Evolutionary conservation across 30 jellyfish, hydroid and myxozoan genomes (phyloP).

Genomic region (Pseudorhiza aurosa): DNA sequence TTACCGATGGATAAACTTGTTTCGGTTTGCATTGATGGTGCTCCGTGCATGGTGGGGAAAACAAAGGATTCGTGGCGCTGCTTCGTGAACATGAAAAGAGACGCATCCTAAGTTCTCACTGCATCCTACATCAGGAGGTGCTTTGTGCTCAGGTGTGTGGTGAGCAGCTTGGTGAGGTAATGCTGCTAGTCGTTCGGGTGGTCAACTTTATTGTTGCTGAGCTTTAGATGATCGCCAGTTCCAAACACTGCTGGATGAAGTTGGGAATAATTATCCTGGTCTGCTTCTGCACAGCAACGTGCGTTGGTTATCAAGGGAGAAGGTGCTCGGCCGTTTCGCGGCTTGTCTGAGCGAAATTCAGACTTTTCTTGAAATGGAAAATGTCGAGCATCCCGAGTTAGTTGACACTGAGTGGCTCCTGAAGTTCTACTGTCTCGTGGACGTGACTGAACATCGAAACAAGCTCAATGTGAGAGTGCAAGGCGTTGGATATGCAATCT

Average conservation of each 20-base stretch:
- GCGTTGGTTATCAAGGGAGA: not conserved
- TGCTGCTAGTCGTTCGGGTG: not conserved
- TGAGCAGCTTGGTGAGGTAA: not conserved
- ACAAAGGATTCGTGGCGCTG: not conserved
- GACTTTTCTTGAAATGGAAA: no score
- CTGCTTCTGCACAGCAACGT: not conserved
- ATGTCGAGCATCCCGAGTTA: no score
- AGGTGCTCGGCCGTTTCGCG: not conserved
- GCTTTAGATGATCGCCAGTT: not conserved
- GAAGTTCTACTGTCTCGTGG: no score
- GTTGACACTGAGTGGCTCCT: no score
- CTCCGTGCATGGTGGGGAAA: not conserved
- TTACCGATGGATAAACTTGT: not conserved
- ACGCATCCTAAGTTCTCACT: not conserved
- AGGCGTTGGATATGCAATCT: no score
- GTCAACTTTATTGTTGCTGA: not conserved
- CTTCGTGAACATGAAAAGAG: not conserved
- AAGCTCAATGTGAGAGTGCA: no score
- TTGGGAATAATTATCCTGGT: not conserved
- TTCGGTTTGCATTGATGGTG: not conserved
- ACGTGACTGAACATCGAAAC: no score
- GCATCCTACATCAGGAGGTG: not conserved
- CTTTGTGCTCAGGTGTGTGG: not conserved
- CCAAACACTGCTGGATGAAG: not conserved
- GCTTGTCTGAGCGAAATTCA: not conserved